A percentile compares a stretch with the other conserved stretches of the same genome.
Evolutionary conservation across 2,888 invertebrate species (phyloP).

Genomic region (Nycteola revayana): DNA sequence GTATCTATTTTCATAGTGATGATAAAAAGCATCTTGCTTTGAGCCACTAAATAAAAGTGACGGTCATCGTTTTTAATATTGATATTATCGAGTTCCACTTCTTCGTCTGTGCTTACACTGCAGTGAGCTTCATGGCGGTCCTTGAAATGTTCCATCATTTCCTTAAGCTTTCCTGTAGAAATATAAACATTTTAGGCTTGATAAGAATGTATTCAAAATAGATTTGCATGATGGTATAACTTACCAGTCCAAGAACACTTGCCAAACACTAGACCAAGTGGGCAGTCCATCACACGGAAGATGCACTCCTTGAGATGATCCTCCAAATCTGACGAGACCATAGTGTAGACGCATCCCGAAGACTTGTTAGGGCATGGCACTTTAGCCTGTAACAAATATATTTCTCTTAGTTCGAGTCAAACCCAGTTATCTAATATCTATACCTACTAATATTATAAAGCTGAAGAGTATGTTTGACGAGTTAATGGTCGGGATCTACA

Average conservation of each 20-base stretch:
- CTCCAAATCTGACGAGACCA: conserved; percentile 45
- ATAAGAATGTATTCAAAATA: too few species aligned
- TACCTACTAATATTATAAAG: too few species aligned
- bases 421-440: too few species aligned
- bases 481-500: too few species aligned
- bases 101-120: conserved; percentile 49
- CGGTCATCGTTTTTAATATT: conserved; percentile 52
- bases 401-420: too few species aligned
- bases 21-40: conserved; percentile 58
- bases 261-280: conserved; percentile 60
- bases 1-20: conserved; percentile 64
- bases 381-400: conserved; percentile 45
- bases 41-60: conserved; percentile 50
- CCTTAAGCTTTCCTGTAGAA: conserved; percentile 53
- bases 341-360: conserved; percentile 56
- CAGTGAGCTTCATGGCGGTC: conserved; percentile 56
- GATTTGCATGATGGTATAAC: too few species aligned
- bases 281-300: conserved; percentile 65
- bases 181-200: conserved; percentile 1
- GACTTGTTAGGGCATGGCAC: conserved; percentile 60
- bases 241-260: conserved; percentile 71
- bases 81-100: conserved; percentile 48
- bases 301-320: conserved; percentile 70
- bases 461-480: too few species aligned
- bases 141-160: conserved; percentile 65